Base-by-base conservation (phyloP, 35 echinoderm and acorn worm genomes). In the Nesometra sesokonis region DNA sequence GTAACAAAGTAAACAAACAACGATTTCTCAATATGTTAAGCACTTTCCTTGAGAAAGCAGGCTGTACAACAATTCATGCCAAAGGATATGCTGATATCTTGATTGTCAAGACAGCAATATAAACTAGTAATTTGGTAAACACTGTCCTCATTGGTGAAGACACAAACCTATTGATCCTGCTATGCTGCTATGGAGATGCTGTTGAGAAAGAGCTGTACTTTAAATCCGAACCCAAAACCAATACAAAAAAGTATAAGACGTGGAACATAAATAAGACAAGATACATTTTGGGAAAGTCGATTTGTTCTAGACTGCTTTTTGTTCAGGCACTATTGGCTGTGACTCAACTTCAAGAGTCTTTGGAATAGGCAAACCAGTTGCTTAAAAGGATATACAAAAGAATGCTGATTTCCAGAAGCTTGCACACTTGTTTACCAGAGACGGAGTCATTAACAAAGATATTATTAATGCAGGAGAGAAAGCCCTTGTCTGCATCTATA, bases 331-430 rank as follows among this genome's bases (percentile, higher is more conserved):
- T 93, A 0, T 82, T 23, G 91, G 86, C 17, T 93, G 91, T 85
- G 91, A 93, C 37, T 79, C 91, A 82, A 88, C 87, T 47, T 88
- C 81, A 47, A 35, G 67, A 78, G 8, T 93, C 23, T 88, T 84
- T 88, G 86, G 91, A 7, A 76, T 88, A 40, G 82, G 82, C 0
- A 93, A 88, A 85, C 32, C 33, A 17, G 13, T 47, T 29, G 80
- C 46, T 13, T 35, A 67, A 13, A 85, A 88, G 79, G 40, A 88
- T 38, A 0, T 90, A 13, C 36, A 46, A 0, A 88, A 29, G 32
- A 89, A 84, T 57, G 3, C 0, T 33, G 36, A 84, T 0, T 93
- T 84, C 36, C 47, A 80, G 23, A 31, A 37, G 67, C 80, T 31
- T 34, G 86, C 91, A 5, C 37, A 88, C 0, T 3, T 92, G 29